phyloP scores from a whole-genome alignment of 1,140 invertebrate species.

The Caenorhabditis elegans region WBcel235 BX284603.4:6293501-6294000 shows the following conservation, averaged over 20 bases:
- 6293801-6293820: neutral
- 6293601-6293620: slow-evolving; percentile 16
- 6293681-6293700: neutral
- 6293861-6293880: neutral
- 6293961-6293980: neutral
- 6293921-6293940: too few relatives aligned
- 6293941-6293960: too few relatives aligned
- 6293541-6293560: neutral
- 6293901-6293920: too few relatives aligned
- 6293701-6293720: slow-evolving; percentile 33
- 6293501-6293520: slow-evolving; percentile 10
- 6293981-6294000: neutral
- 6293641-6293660: neutral
- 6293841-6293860: neutral
- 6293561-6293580: neutral
- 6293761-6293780: slow-evolving; percentile 36
- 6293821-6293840: slow-evolving; percentile 23
- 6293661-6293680: slow-evolving; percentile 10
- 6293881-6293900: too few relatives aligned
- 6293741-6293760: neutral
- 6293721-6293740: slow-evolving; percentile 31
- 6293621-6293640: slow-evolving; percentile 34
- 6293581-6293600: neutral
- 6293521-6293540: too few relatives aligned
- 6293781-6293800: neutral